phyloP scores from a whole-genome alignment of 2,797 vertebrate genomes.

The Tamandua tetradactyla region DNA sequence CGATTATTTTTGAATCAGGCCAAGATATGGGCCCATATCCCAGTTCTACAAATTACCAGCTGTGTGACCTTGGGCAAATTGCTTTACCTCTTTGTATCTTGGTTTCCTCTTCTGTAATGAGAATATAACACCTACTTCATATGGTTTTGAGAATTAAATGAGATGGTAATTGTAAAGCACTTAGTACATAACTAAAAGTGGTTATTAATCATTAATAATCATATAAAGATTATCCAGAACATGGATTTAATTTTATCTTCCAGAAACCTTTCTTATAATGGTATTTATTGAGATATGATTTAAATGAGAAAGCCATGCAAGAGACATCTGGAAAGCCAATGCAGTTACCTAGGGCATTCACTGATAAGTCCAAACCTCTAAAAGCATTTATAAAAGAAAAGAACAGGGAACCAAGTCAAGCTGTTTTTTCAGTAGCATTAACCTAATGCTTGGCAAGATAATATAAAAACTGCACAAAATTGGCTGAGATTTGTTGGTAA shows the following conservation, averaged over 20 bases:
- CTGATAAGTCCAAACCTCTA: not conserved
- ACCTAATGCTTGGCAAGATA: not conserved
- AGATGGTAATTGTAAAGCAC: not conserved
- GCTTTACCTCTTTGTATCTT: not conserved
- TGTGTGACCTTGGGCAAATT: not conserved
- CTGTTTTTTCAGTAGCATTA: not conserved
- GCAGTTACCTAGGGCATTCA: not conserved
- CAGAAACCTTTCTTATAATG: slow-evolving; percentile 30
- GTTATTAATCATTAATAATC: not conserved
- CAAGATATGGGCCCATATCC: not conserved
- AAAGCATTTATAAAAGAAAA: not conserved
- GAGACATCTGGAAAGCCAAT: not conserved
- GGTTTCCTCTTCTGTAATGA: slow-evolving; percentile 6
- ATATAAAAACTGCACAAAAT: not conserved
- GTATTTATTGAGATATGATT: not conserved
- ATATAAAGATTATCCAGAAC: not conserved
- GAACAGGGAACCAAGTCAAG: slow-evolving; percentile 1
- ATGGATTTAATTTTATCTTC: not conserved
- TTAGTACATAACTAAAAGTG: not conserved
- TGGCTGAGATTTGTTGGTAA: not conserved
- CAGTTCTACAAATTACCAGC: slow-evolving; percentile 6
- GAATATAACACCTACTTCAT: not conserved
- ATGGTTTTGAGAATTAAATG: not conserved
- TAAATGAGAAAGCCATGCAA: slow-evolving; percentile 43
- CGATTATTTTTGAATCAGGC: slow-evolving; percentile 8